These are phyloP conservation scores for Eulacestoma nigropectus DNA, from an alignment of 2,113 vertebrate species.

Conservation along the genomic window DNA sequence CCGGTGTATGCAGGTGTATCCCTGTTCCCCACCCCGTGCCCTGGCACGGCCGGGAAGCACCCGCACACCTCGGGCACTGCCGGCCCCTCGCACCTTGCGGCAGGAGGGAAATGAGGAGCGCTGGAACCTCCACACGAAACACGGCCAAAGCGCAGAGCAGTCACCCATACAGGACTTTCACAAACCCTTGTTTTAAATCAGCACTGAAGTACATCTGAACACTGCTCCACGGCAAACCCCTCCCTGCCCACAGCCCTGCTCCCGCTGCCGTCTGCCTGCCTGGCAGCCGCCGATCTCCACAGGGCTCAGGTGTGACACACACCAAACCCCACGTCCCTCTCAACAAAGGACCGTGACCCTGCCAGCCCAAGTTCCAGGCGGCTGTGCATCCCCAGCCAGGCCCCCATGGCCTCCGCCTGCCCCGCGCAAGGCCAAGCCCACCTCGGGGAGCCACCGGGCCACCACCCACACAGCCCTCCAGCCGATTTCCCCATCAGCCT, in stretches of 20 bases:
- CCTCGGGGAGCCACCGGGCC: not conserved
- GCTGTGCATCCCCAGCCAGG: not conserved
- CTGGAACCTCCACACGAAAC: not conserved
- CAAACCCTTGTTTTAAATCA: not conserved
- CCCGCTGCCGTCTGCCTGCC: not conserved
- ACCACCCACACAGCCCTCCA: not conserved
- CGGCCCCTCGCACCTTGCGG: accelerated
- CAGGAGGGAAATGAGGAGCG: not conserved
- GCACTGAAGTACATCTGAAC: not conserved
- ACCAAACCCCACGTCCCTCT: not conserved
- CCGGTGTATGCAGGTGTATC: not conserved
- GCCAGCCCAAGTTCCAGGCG: not conserved
- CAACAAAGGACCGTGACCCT: accelerated
- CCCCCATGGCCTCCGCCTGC: not conserved
- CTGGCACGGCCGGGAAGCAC: accelerated
- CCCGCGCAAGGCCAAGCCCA: not conserved
- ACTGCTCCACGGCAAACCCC: not conserved
- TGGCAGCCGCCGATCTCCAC: not conserved
- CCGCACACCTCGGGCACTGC: not conserved
- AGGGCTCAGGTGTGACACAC: not conserved
- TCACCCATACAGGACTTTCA: not conserved
- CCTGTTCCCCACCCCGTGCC: not conserved
- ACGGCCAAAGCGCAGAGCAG: not conserved
- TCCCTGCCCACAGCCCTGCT: not conserved
- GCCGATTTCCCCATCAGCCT: not conserved